Evolutionary conservation across 2,888 invertebrate genomes (phyloP), one percentile per base, ranked within the genome.

Genomic region (Entomobrya proxima): DNA sequence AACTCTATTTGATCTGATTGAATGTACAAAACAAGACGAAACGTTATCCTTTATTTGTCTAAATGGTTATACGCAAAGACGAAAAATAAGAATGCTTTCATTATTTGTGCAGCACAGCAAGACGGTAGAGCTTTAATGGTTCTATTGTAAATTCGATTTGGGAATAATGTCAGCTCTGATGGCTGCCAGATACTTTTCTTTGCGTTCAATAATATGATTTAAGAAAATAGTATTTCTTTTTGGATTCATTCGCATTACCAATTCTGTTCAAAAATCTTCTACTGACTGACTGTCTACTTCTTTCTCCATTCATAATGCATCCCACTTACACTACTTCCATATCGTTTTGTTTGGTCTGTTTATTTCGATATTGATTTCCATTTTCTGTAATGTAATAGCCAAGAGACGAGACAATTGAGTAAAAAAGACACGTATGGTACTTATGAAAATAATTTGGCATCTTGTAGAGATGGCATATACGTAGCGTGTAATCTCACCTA

Each of bases 81-180:
- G 30, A 21, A 40, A 69, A 67, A 40, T 40, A 15, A 58, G 2
- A n/a, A 15, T 11, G 75, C 13, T 55, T 2, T n/a, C n/a, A n/a
- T n/a, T 15, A 64, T 64, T 64, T 30, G 32, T 64, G n/a, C 55
- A 24, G n/a, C 4, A 35, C 32, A 18, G 55, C 18, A 27, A 27
- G 55, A 40, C 18, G 67, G 79, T 72, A 69, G 1, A 47, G 74
- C 64, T 64, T 85, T 85, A 85, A 85, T 85, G 85, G 79, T 64
- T 80, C 80, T 21, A 80, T 85, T 85, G 85, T 80, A 75, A 50
- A 85, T 80, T 85, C 80, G 75, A 85, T 80, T 85, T 85, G 44
- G 37, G 52, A 78, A 67, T 67, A 72, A 79, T 79, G 80, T 80
- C 79, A 85, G 75, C 80, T 35, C 64, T 80, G 67, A 85, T 85